Evolutionary conservation across 2,797 vertebrate genomes (phyloP).

Genomic region (Trichosurus vulpecula): DNA sequence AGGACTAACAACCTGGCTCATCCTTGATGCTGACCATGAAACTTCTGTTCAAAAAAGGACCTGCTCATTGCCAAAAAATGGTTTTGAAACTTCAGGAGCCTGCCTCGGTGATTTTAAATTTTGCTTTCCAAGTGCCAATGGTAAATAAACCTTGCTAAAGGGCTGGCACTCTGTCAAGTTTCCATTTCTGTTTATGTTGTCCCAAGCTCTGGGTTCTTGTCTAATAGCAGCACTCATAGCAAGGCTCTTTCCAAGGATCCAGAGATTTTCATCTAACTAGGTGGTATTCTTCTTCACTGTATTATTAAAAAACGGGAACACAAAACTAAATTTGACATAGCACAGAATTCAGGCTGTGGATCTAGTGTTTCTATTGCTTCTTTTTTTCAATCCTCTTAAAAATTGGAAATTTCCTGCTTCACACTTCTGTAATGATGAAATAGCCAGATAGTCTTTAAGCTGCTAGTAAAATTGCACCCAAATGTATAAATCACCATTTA

Average conservation of each 20-base stretch:
- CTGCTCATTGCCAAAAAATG: slow-evolving; percentile 1
- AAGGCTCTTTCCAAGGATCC: background rate
- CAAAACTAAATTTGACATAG: background rate
- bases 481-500: slow-evolving; percentile 62
- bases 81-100: slow-evolving; percentile 6
- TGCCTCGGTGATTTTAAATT: background rate
- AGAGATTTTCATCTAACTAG: accelerated
- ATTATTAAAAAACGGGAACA: background rate
- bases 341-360: background rate
- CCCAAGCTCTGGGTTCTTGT: background rate
- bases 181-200: background rate
- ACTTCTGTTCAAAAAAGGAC: slow-evolving; percentile 32
- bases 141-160: background rate
- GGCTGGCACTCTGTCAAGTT: background rate
- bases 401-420: background rate
- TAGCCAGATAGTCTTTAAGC: slow-evolving; percentile 52
- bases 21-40: slow-evolving; percentile 6
- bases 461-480: slow-evolving; percentile 51
- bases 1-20: accelerated
- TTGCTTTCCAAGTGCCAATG: background rate
- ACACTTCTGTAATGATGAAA: slow-evolving; percentile 46
- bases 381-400: slow-evolving; percentile 23
- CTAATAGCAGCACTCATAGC: background rate
- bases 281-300: background rate
- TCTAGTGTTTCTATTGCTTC: background rate